Evolutionary conservation across 1,140 invertebrate genomes (phyloP).

Genomic region (Heliothis subflexa): DNA sequence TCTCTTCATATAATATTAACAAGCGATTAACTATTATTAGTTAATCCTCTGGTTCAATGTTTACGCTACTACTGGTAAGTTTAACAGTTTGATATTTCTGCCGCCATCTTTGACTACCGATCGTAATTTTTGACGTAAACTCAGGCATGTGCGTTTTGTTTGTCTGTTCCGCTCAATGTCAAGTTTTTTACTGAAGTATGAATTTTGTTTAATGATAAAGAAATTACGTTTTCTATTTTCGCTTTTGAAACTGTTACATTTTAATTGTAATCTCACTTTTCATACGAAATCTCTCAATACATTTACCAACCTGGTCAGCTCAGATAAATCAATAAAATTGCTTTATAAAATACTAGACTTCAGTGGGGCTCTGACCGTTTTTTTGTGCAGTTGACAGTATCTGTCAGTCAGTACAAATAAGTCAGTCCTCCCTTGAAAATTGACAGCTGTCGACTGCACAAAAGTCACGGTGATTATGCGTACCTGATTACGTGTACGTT

Average conservation of each 20-base stretch:
- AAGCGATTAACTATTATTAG: not conserved
- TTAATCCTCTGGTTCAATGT: not conserved
- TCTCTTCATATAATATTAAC: conserved; percentile 8
- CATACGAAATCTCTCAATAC: too few relatives aligned
- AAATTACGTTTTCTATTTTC: conserved; percentile 22
- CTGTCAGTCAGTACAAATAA: too few relatives aligned
- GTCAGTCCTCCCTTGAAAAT: too few relatives aligned
- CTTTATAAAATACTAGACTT: too few relatives aligned
- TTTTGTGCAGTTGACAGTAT: too few relatives aligned
- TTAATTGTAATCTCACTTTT: not conserved
- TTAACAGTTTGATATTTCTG: conserved; percentile 28
- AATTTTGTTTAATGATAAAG: conserved; percentile 14
- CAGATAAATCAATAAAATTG: too few relatives aligned
- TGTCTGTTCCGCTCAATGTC: conserved; percentile 34
- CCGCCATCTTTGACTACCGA: conserved; percentile 32
- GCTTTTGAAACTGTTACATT: not conserved
- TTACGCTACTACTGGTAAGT: conserved; percentile 22
- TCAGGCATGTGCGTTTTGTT: conserved; percentile 36
- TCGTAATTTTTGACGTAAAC: conserved; percentile 41
- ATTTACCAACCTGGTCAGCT: too few relatives aligned
- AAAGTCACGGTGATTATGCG: too few relatives aligned
- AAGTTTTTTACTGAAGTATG: conserved; percentile 9
- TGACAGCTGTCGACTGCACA: too few relatives aligned
- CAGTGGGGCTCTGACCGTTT: too few relatives aligned
- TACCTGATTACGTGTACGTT: too few relatives aligned